Percentiles rank a stretch among this genome's conserved stretches.
Evolutionary conservation across 2,113 vertebrate species (phyloP).

Genomic region (Prolemur simus): DNA sequence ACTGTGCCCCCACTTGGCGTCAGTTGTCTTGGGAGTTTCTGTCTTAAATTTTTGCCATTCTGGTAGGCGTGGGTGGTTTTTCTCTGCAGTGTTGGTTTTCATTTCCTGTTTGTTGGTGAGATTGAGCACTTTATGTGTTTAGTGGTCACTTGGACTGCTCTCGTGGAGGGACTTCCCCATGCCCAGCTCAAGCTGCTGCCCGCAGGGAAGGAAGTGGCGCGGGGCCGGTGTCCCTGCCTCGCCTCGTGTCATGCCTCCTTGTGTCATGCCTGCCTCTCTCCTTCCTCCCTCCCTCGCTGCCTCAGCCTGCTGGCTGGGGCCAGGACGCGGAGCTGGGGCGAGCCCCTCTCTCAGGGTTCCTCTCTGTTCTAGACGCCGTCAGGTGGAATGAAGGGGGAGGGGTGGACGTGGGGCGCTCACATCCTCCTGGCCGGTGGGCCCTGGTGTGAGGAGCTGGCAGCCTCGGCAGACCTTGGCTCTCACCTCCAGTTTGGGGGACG

Average conservation of each 20-base stretch:
- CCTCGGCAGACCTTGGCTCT: not conserved
- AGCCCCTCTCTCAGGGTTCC: not conserved
- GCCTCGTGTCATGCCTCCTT: not conserved
- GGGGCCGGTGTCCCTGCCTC: not conserved
- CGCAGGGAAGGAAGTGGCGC: not conserved
- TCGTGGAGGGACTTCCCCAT: not conserved
- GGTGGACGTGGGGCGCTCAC: not conserved
- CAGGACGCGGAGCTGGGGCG: accelerated
- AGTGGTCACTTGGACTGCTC: not conserved
- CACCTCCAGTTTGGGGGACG: too few species aligned
- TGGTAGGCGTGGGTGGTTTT: not conserved
- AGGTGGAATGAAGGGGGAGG: not conserved
- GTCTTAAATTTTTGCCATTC: not conserved
- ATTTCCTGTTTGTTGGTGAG: not conserved
- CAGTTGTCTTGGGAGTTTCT: not conserved
- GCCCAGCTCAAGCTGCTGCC: not conserved
- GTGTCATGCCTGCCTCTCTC: not conserved
- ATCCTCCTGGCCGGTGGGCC: not conserved
- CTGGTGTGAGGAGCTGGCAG: not conserved
- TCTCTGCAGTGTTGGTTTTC: not conserved
- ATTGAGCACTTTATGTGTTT: not conserved
- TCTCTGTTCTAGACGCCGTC: not conserved
- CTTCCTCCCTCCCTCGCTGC: not conserved
- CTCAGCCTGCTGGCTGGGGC: not conserved
- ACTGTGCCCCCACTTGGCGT: not conserved